phyloP scores from a whole-genome alignment of 2,113 vertebrate genomes.

The Charina bottae region DNA sequence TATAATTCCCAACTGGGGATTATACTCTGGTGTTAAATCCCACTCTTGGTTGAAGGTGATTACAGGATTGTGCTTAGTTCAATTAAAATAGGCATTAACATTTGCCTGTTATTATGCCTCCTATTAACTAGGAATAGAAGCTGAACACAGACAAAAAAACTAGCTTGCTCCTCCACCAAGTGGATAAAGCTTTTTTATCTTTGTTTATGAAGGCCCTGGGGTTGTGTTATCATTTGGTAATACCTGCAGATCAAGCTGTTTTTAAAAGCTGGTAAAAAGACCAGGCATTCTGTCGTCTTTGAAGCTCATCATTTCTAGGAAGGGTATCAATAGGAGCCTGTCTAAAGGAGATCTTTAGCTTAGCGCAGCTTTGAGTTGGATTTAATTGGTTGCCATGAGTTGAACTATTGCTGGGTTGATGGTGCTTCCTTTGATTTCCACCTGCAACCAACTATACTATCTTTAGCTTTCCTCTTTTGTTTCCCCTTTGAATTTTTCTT shows the following conservation, averaged over 20 bases:
- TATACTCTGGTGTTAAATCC: neutral
- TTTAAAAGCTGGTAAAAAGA: neutral
- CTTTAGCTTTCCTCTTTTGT: neutral
- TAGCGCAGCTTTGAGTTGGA: neutral
- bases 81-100: neutral
- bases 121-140: neutral
- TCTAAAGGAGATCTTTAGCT: neutral
- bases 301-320: neutral
- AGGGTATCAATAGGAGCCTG: neutral
- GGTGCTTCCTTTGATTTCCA: neutral
- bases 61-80: neutral
- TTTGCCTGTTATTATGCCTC: conserved; percentile 1
- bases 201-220: neutral
- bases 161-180: neutral
- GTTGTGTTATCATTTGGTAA: neutral
- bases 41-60: neutral
- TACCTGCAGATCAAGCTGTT: neutral
- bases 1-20: neutral
- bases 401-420: neutral
- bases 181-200: neutral
- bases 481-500: neutral
- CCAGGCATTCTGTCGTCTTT: neutral
- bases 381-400: neutral
- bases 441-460: neutral
- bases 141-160: neutral